Evolutionary conservation across 2,888 invertebrate species (phyloP).

Genomic region (Labia minor): DNA sequence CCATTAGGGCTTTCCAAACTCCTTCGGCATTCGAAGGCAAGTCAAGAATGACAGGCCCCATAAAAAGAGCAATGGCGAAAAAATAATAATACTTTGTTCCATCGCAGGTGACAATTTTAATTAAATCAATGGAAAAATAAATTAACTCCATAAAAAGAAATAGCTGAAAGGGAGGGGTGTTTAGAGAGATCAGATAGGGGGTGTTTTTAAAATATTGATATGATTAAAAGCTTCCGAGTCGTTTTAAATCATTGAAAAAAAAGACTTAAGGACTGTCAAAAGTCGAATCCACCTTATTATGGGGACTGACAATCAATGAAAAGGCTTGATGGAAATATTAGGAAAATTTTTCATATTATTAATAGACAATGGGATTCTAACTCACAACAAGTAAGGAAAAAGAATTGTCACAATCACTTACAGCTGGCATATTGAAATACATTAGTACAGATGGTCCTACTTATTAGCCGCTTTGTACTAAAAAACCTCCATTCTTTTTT

Average conservation of each 20-base stretch:
- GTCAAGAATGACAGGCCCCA: slow-evolving; percentile 1
- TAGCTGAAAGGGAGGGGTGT: background rate
- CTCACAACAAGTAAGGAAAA: too few relatives aligned
- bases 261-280: too few relatives aligned
- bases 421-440: too few relatives aligned
- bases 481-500: too few relatives aligned
- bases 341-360: too few relatives aligned
- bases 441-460: too few relatives aligned
- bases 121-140: background rate
- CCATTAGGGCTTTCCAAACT: slow-evolving; percentile 4
- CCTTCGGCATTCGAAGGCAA: background rate
- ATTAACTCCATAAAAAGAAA: background rate
- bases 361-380: too few relatives aligned
- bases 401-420: too few relatives aligned
- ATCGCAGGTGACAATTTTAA: slow-evolving; percentile 1
- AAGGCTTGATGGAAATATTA: too few relatives aligned
- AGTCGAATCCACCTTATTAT: too few relatives aligned
- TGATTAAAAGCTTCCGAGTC: background rate
- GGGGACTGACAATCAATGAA: too few relatives aligned
- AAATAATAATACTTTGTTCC: background rate
- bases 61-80: background rate
- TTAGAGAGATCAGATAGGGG: background rate
- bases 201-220: background rate
- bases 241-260: background rate
- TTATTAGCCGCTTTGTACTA: too few relatives aligned